Conservation (phyloP, 2,888 invertebrate species). For the Drosophila anceps region DNA sequence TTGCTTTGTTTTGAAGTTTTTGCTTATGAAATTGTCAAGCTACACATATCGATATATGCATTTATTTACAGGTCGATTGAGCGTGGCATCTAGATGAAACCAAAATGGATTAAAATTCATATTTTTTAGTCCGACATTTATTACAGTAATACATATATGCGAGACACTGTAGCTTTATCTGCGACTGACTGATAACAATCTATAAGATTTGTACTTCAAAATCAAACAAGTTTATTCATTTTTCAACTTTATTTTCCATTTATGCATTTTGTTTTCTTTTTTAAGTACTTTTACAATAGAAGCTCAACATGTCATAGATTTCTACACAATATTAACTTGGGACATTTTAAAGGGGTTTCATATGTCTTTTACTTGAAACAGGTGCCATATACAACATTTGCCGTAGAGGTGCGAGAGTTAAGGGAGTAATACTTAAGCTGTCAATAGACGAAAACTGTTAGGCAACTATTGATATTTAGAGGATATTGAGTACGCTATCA, state of each 20-base stretch:
- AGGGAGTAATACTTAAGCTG: slow-evolving; percentile 56
- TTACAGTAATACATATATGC: not conserved
- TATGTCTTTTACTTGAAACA: slow-evolving; percentile 43
- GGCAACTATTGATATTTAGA: slow-evolving; percentile 13
- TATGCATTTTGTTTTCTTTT: slow-evolving; percentile 1
- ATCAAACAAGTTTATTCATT: not conserved
- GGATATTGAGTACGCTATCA: slow-evolving; percentile 16
- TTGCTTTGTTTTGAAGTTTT: slow-evolving; percentile 67
- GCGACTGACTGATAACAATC: not conserved
- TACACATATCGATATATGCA: slow-evolving; percentile 13
- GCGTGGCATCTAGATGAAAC: slow-evolving; percentile 10
- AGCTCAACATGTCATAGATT: slow-evolving; percentile 27
- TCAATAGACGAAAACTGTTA: slow-evolving; percentile 33
- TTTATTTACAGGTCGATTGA: slow-evolving; percentile 3
- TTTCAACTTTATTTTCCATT: slow-evolving; percentile 14
- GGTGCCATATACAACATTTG: slow-evolving; percentile 69
- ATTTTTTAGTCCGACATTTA: not conserved
- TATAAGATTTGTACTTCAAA: not conserved
- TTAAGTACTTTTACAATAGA: slow-evolving; percentile 37
- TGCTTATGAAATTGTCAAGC: slow-evolving; percentile 43
- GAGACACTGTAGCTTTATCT: not conserved
- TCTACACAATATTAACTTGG: slow-evolving; percentile 44
- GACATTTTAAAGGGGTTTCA: not conserved
- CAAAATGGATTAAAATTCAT: not conserved
- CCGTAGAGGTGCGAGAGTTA: slow-evolving; percentile 35